Conservation (phyloP, 2,888 invertebrate species). For the Athrips mouffetella region DNA sequence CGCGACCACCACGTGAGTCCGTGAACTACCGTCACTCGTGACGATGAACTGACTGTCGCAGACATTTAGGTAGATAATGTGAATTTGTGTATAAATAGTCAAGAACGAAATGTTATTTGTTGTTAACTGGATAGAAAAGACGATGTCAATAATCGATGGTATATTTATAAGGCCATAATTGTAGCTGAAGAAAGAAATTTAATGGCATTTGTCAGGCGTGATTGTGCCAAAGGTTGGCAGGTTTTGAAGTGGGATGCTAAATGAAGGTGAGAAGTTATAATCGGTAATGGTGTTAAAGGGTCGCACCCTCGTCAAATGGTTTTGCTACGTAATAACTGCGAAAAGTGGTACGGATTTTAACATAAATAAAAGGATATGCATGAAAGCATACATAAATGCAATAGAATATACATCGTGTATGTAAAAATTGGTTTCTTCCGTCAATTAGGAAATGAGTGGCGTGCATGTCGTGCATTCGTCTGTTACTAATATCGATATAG, state of each 20-base stretch:
- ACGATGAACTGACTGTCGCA: constrained; percentile 36
- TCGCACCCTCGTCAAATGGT: constrained; percentile 25
- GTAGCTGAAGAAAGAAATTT: constrained; percentile 49
- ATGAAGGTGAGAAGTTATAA: constrained; percentile 15
- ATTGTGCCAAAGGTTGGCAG: neutral
- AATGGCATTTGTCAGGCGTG: constrained; percentile 31
- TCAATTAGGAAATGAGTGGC: too few relatives aligned
- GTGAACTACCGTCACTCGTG: constrained; percentile 11
- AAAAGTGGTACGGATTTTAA: constrained; percentile 7
- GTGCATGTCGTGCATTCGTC: too few relatives aligned
- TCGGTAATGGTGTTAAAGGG: constrained; percentile 19
- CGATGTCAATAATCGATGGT: constrained; percentile 49
- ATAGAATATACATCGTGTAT: too few relatives aligned
- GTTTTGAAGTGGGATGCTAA: constrained; percentile 11
- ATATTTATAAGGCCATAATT: constrained; percentile 29
- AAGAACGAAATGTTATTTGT: constrained; percentile 68
- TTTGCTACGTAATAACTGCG: constrained; percentile 16
- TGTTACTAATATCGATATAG: too few relatives aligned
- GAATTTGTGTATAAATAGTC: constrained; percentile 63
- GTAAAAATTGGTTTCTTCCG: too few relatives aligned
- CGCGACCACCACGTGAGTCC: constrained; percentile 44
- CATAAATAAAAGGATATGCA: constrained; percentile 2
- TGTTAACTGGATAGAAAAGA: constrained; percentile 58
- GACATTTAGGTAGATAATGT: constrained; percentile 65
- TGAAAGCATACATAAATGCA: neutral